Base-by-base conservation (phyloP, 2,888 invertebrate genomes). In the Plagodis dolabraria region DNA sequence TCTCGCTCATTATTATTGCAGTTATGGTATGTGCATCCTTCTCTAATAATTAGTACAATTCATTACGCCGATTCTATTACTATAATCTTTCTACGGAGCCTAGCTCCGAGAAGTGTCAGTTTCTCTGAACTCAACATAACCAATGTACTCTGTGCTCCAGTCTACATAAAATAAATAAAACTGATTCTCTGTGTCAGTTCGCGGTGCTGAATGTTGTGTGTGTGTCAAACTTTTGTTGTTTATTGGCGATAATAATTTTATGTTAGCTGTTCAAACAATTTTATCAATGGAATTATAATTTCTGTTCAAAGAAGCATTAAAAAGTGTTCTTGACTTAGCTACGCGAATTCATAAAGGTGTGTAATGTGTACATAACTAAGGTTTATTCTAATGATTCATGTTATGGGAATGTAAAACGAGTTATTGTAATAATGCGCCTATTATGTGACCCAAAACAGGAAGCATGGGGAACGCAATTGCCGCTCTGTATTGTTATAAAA, bases 201-300 rank as follows among this genome's bases (percentile, higher is more conserved):
- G 76, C 78, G 79, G 82, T 73, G 68, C 74, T 79, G 69, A 63
- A 46, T 65, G 64, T 64, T 78, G 49, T 57, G 57, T 60, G 83
- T 88, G 85, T 87, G 90, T 90, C 89, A 89, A 82, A 89, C 82
- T 89, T 89, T 89, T 90, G 89, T 92, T 92, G 89, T 85, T 91
- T 78, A 75, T 79, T 79, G 75, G 76, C 75, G 70, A 70, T 77
- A 83, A 79, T 78, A 83, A 78, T 72, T 71, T 69, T 80, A 67
- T 71, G 69, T 65, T 77, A 73, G 46, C 72, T 76, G 64, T 64
- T 79, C 69, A 72, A 72, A 64, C 58, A 70, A 62, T 79, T 81
- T 86, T 75, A 77, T 89, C 78, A 87, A 87, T 87, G 83, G 78
- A 67, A 83, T 77, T 77, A 66, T 80, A 69, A 77, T 76, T 66